phyloP scores from a whole-genome alignment of 2,797 vertebrate species.

The Phalloptychus januarius region DNA sequence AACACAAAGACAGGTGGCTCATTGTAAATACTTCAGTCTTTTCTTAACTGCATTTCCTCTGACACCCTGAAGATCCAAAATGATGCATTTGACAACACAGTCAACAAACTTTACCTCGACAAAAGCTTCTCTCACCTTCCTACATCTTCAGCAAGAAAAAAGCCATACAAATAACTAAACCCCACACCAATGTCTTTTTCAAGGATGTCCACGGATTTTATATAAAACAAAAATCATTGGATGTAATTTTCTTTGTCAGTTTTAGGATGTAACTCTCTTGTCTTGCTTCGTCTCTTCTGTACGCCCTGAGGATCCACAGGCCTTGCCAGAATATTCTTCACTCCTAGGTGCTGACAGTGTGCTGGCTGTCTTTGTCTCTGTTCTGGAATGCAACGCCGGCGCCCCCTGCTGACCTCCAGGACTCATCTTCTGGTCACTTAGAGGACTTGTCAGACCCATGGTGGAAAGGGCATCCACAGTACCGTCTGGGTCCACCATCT shows the following conservation, averaged over 20 bases:
- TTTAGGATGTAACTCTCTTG: conserved; percentile 41
- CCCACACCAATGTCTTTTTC: conserved; percentile 5
- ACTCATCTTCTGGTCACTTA: conserved; percentile 81
- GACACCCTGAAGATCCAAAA: conserved; percentile 25
- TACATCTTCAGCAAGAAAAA: conserved; percentile 8
- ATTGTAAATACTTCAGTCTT: conserved; percentile 24
- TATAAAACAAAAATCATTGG: conserved; percentile 16
- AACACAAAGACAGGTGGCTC: conserved; percentile 51
- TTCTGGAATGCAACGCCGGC: conserved; percentile 33
- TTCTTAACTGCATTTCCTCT: conserved; percentile 36
- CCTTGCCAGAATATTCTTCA: conserved; percentile 59
- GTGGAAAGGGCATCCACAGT: conserved; percentile 91
- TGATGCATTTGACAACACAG: conserved; percentile 21
- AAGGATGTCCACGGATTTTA: conserved; percentile 7
- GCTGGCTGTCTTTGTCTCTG: conserved; percentile 29
- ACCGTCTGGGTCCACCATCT: conserved; percentile 97
- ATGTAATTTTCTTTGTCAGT: conserved; percentile 34
- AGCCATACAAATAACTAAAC: background rate
- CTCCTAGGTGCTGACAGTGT: conserved; percentile 44
- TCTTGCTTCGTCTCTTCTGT: conserved; percentile 80
- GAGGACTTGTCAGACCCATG: conserved; percentile 84
- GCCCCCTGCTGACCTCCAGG: conserved; percentile 69
- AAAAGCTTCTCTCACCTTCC: conserved; percentile 23
- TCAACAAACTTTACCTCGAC: conserved; percentile 17
- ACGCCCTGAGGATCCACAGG: conserved; percentile 64